Percentiles rank a stretch among this genome's conserved stretches.
Evolutionary conservation across 2,113 vertebrate species (phyloP).

Genomic region (Balaenoptera acutorostrata): DNA sequence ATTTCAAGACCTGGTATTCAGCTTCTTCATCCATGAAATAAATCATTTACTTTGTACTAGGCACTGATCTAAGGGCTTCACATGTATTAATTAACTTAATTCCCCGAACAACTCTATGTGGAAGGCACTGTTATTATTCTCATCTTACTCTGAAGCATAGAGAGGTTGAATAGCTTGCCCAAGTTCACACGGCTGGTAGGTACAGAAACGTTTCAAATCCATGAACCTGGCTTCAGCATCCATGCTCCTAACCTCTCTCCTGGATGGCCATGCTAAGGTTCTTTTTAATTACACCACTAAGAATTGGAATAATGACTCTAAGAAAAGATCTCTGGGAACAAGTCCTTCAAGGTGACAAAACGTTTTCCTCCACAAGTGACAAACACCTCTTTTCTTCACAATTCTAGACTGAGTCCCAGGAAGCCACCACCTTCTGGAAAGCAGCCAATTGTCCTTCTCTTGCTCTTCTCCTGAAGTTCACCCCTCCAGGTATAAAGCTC

Average conservation of each 20-base stretch:
- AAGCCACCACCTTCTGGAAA: not conserved
- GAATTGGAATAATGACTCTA: not conserved
- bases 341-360: not conserved
- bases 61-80: not conserved
- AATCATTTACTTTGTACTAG: not conserved
- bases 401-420: not conserved
- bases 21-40: not conserved
- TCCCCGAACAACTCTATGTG: not conserved
- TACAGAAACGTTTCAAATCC: not conserved
- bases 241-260: not conserved
- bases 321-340: not conserved
- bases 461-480: not conserved
- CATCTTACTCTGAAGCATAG: not conserved
- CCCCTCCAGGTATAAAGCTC: not conserved
- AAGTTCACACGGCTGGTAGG: not conserved
- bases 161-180: not conserved
- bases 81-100: not conserved
- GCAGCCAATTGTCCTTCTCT: not conserved
- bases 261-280: not conserved
- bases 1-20: not conserved
- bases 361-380: not conserved
- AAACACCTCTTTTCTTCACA: not conserved
- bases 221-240: not conserved
- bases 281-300: not conserved
- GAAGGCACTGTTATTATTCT: not conserved